These are phyloP conservation scores for Rhizomys pruinosus DNA, from an alignment of 2,113 vertebrate species.

Conservation along the genomic window DNA sequence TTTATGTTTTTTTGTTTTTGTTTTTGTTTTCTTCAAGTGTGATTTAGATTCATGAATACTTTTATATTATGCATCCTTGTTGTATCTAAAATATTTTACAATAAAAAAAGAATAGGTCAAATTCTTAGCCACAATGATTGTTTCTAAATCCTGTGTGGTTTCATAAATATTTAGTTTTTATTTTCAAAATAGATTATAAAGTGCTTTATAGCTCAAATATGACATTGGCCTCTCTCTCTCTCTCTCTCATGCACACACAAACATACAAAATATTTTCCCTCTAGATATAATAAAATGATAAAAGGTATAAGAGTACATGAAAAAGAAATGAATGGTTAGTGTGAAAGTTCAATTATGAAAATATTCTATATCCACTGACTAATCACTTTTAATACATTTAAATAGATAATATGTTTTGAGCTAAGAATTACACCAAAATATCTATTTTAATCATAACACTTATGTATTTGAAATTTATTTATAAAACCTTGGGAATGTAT, in stretches of 20 bases:
- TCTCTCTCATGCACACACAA: too few relatives aligned
- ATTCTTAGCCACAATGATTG: conserved; percentile 42
- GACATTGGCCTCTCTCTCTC: neutral
- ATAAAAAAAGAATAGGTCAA: conserved; percentile 54
- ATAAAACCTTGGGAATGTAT: neutral
- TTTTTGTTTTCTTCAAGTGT: neutral
- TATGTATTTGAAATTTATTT: neutral
- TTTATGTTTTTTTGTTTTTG: too few relatives aligned
- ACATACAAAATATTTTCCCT: neutral
- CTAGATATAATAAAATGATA: neutral
- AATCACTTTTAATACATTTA: neutral
- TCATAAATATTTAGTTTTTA: conserved; percentile 67
- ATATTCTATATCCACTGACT: neutral
- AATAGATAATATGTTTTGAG: neutral
- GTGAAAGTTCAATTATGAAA: neutral
- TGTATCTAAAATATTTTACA: conserved; percentile 62
- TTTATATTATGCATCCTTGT: neutral
- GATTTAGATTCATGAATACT: neutral
- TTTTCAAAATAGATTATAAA: conserved; percentile 48
- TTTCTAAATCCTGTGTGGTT: conserved; percentile 46
- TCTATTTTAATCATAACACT: neutral
- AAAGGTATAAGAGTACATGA: neutral
- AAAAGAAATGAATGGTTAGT: neutral
- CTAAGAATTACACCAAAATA: neutral
- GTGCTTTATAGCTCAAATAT: conserved; percentile 44